Conservation (phyloP, 2,113 vertebrate species). For the Zosterops pallidus region DNA sequence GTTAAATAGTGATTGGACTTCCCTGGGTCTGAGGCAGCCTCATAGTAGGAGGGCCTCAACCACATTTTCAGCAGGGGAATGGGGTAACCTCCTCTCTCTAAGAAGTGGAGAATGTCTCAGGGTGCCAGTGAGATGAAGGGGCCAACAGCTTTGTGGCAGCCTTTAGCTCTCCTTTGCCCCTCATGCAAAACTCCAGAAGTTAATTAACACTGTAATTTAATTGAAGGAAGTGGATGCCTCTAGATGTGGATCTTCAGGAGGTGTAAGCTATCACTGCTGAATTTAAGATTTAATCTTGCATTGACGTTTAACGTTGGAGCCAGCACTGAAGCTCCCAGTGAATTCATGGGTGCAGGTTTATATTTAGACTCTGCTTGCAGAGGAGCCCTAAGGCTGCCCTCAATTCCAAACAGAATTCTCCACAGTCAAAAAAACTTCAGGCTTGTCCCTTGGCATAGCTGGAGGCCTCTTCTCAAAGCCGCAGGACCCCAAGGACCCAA, state of each 20-base stretch:
- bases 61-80: not conserved
- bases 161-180: not conserved
- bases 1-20: not conserved
- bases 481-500: not conserved
- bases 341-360: conserved; percentile 5
- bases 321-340: not conserved
- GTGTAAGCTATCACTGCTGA: not conserved
- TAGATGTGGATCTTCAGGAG: not conserved
- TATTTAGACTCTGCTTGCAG: conserved; percentile 13
- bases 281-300: not conserved
- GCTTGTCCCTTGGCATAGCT: conserved; percentile 14
- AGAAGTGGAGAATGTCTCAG: fast-evolving
- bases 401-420: not conserved
- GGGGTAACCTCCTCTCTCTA: not conserved
- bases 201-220: not conserved
- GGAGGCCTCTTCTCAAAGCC: not conserved
- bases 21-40: not conserved
- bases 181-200: not conserved
- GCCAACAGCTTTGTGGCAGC: not conserved
- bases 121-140: not conserved
- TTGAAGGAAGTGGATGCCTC: not conserved
- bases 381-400: conserved; percentile 42
- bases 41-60: not conserved
- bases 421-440: not conserved
- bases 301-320: conserved; percentile 14